Evolutionary conservation across 2,113 vertebrate species (phyloP).

Genomic region (Sterna hirundo): DNA sequence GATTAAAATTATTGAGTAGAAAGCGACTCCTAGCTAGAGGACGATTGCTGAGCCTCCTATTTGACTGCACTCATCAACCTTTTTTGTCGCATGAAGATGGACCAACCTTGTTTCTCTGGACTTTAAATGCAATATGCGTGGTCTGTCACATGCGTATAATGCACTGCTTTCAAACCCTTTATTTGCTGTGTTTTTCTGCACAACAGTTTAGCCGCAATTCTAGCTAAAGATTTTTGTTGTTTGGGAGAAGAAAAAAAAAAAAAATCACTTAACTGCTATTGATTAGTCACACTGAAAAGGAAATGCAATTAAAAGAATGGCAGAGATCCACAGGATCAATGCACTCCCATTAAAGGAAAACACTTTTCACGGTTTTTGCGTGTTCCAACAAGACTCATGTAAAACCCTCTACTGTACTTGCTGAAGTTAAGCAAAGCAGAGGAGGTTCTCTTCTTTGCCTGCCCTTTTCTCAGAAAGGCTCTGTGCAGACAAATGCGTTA

Average conservation of each 20-base stretch:
- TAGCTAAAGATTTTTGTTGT: not conserved
- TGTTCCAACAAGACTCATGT: not conserved
- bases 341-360: not conserved
- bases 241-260: not conserved
- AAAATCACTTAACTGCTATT: not conserved
- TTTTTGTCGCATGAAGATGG: not conserved
- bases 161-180: not conserved
- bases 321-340: not conserved
- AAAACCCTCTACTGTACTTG: not conserved
- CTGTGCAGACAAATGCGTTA: accelerated
- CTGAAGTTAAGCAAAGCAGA: not conserved
- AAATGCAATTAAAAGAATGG: not conserved
- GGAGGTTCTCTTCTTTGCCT: not conserved
- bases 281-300: not conserved
- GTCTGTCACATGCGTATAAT: accelerated
- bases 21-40: not conserved
- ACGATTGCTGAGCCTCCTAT: not conserved
- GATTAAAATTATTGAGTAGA: not conserved
- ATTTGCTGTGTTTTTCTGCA: not conserved
- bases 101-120: accelerated
- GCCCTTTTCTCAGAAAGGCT: not conserved
- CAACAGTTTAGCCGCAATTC: not conserved
- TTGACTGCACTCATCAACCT: not conserved
- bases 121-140: accelerated
- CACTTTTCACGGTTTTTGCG: not conserved